phyloP scores from a whole-genome alignment of 2,113 vertebrate species.

The Pollachius pollachius region DNA sequence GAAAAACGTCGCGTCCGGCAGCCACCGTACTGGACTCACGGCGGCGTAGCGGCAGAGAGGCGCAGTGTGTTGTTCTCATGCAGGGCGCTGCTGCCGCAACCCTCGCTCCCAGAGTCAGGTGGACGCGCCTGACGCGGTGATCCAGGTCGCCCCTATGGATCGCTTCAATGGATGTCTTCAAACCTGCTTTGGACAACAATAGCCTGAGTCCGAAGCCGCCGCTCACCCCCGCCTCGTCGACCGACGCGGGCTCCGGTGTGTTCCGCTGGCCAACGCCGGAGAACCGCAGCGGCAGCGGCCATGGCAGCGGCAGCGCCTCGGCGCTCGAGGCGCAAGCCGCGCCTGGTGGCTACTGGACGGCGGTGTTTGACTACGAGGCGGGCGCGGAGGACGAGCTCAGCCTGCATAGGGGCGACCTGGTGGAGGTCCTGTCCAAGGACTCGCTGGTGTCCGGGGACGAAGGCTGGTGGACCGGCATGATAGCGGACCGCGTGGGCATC shows the following conservation, averaged over 20 bases:
- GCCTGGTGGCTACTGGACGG: slow-evolving; percentile 80
- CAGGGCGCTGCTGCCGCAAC: no score
- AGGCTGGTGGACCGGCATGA: slow-evolving; percentile 96
- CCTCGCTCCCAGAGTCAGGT: slow-evolving; percentile 54
- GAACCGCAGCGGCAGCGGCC: slow-evolving; percentile 29
- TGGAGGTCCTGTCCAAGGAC: slow-evolving; percentile 92
- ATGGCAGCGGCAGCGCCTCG: slow-evolving; percentile 36
- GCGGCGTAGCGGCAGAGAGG: neutral
- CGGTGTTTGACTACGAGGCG: slow-evolving; percentile 96
- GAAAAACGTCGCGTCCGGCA: neutral
- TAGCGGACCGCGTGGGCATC: slow-evolving; percentile 91
- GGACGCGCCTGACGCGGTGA: slow-evolving; percentile 57
- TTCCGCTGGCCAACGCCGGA: slow-evolving; percentile 62
- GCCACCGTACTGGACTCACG: neutral
- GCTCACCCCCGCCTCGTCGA: slow-evolving; percentile 41
- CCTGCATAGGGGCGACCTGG: slow-evolving; percentile 87
- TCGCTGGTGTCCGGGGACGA: slow-evolving; percentile 93
- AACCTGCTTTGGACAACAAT: slow-evolving; percentile 63
- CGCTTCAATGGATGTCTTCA: slow-evolving; percentile 77
- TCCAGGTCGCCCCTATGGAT: slow-evolving; percentile 75
- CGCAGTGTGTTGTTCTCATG: no score
- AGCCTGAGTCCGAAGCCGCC: slow-evolving; percentile 54
- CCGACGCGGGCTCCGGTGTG: slow-evolving; percentile 56
- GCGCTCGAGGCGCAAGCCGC: slow-evolving; percentile 21
- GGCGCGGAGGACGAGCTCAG: slow-evolving; percentile 93